Evolutionary conservation across 2,797 vertebrate genomes (phyloP), one percentile per base, ranked within the genome.

Genomic region (Lutjanus argentimaculatus): DNA sequence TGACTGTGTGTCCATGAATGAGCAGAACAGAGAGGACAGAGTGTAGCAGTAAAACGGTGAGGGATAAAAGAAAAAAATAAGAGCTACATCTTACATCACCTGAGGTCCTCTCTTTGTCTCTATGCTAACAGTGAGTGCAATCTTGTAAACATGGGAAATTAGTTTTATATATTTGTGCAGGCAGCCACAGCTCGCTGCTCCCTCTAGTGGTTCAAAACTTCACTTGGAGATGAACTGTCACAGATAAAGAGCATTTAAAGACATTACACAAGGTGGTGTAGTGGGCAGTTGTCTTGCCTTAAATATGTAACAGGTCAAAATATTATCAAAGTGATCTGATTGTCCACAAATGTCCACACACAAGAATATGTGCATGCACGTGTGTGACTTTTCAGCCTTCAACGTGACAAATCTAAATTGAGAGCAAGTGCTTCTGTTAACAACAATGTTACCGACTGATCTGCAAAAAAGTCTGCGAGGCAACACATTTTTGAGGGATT

Each of bases 161-260:
- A 59, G 13, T 78, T 84, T 65, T 12, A 68, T 76, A 15, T 49
- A 42, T 77, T 49, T 74, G 43, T 66, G 45, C 72, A 40, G 21
- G 36, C 45, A 66, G 68, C 14, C 25, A 48, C 65, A 66, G 71
- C 46, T 59, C 0, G 9, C 19, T 52, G 76, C 83, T 65, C 88
- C 89, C 87, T 86, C 85, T 91, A 84, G 83, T 90, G 90, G 84
- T 53, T 66, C 1, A 62, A 21, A 52, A 69, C 63, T 62, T 65
- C 16, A 67, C 22, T 55, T 62, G 42, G 16, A 70, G 40, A 43
- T 17, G 56, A 0, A 4, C n/a, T 8, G 21, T 70, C 45, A 40
- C 1, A 53, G 22, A 46, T 42, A 21, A 69, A 30, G 67, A 57
- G 71, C 30, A 36, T 36, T 36, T 36, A 36, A 36, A 36, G 30